Conservation (phyloP, 2,113 vertebrate species). For the Pachyramphus minor region DNA sequence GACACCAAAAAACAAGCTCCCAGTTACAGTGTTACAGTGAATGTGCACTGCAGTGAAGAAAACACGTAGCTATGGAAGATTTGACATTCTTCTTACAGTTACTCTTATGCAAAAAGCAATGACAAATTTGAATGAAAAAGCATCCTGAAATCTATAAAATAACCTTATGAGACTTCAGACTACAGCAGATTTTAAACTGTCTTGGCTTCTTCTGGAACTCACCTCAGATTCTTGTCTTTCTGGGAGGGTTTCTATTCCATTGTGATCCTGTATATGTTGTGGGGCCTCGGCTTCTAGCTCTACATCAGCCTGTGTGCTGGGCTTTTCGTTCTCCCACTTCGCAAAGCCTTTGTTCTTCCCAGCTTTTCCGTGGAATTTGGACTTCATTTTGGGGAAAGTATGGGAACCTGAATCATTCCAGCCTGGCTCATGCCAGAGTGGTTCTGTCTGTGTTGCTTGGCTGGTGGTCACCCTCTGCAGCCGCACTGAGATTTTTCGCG, state of each 20-base stretch:
- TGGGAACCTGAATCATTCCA: conserved; percentile 88
- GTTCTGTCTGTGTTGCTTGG: conserved; percentile 94
- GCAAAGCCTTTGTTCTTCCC: conserved; percentile 89
- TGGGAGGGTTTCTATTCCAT: conserved; percentile 66
- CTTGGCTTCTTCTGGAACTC: background rate
- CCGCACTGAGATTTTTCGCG: conserved; percentile 90
- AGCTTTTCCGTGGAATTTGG: conserved; percentile 82
- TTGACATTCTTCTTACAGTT: background rate
- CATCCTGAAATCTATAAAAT: background rate
- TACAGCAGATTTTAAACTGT: background rate
- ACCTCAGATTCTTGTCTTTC: conserved; percentile 78
- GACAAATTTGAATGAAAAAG: background rate
- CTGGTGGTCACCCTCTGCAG: conserved; percentile 90
- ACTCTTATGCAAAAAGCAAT: background rate
- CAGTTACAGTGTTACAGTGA: background rate
- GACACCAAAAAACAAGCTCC: background rate
- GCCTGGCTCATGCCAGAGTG: conserved; percentile 85
- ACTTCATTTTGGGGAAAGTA: conserved; percentile 96
- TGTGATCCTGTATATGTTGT: conserved; percentile 61
- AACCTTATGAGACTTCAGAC: background rate
- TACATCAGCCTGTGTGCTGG: conserved; percentile 46
- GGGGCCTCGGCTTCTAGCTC: conserved; percentile 65
- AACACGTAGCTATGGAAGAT: background rate
- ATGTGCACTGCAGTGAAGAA: background rate
- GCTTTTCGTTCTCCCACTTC: conserved; percentile 88